These are phyloP conservation scores for Holothuria scabra DNA, from an alignment of 53 echinoderm and acorn worm genomes.

Conservation along the genomic window DNA sequence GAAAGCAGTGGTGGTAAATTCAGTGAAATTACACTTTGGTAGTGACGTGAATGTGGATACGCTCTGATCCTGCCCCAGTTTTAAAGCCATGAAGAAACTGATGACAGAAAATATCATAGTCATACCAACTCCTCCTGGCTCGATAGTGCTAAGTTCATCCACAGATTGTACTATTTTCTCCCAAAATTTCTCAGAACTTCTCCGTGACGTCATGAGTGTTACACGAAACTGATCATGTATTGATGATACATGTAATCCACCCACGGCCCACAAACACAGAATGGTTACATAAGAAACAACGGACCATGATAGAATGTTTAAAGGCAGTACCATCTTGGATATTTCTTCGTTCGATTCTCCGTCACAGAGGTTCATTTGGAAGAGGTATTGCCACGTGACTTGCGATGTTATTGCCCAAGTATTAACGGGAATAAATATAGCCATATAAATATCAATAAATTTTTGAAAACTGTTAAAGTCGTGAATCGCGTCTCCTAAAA, in stretches of 20 bases:
- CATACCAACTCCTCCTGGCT: neutral
- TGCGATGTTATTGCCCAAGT: constrained; percentile 13
- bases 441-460: constrained; percentile 5
- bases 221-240: constrained; percentile 8
- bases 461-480: constrained; percentile 29
- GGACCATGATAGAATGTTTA: too few species aligned
- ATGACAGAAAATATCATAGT: constrained; percentile 9
- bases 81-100: constrained; percentile 15
- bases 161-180: neutral
- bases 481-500: constrained; percentile 26
- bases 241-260: neutral
- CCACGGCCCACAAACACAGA: constrained; percentile 2
- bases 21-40: too few species aligned
- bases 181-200: constrained; percentile 1
- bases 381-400: constrained; percentile 9
- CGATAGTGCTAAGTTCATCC: neutral
- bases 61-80: constrained; percentile 17
- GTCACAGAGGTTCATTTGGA: too few species aligned
- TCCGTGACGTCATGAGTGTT: neutral
- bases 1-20: too few species aligned
- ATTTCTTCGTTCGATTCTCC: too few species aligned
- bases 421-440: neutral
- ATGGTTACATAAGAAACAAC: too few species aligned
- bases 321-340: too few species aligned
- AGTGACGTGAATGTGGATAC: too few species aligned